Percentiles rank a stretch among this genome's conserved stretches.
Evolutionary conservation across 2,113 vertebrate genomes (phyloP).

Genomic region (Eolophus roseicapilla): DNA sequence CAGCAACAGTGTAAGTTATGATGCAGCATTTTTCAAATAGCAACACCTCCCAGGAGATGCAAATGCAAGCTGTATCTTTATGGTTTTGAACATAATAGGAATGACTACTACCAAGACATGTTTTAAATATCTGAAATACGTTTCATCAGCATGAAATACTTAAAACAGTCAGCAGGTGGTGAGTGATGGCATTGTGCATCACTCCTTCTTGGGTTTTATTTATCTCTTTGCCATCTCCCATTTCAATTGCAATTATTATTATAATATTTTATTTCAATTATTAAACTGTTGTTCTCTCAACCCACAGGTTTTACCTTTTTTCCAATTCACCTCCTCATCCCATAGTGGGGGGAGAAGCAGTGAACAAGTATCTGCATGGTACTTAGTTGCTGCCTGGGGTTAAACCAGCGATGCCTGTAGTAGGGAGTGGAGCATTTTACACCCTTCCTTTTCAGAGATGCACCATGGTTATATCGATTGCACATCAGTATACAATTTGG

Average conservation of each 20-base stretch:
- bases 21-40: background rate
- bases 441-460: background rate
- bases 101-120: background rate
- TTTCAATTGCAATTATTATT: background rate
- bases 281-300: background rate
- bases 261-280: background rate
- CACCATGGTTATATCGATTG: background rate
- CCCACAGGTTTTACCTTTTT: background rate
- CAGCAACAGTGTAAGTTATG: background rate
- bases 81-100: background rate
- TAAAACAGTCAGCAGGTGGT: background rate
- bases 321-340: background rate
- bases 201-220: background rate
- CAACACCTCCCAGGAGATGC: background rate
- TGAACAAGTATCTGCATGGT: background rate
- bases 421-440: background rate
- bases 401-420: background rate
- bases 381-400: background rate
- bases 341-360: background rate
- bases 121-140: background rate
- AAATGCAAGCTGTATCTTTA: background rate
- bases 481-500: background rate
- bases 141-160: background rate
- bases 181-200: background rate
- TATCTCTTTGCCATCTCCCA: background rate